Conservation (phyloP, 2,888 invertebrate genomes). For the Lithophane socia region DNA sequence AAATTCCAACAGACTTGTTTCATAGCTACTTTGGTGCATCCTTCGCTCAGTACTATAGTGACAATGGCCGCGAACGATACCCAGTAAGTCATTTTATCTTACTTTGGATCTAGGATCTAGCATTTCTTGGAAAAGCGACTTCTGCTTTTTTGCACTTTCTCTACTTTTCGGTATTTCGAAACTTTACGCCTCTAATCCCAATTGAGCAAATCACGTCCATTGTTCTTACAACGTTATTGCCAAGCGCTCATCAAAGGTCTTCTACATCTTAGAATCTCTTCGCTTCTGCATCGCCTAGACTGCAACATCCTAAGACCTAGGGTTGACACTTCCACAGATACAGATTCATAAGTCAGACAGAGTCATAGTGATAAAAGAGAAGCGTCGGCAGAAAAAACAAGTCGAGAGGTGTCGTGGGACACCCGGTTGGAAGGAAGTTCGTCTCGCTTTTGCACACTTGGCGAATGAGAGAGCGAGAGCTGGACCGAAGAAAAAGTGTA, state of each 20-base stretch:
- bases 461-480: too few relatives aligned
- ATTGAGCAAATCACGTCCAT: background rate
- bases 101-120: background rate
- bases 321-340: background rate
- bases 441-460: too few relatives aligned
- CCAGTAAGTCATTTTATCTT: constrained; percentile 59
- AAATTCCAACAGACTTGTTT: constrained; percentile 49
- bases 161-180: background rate
- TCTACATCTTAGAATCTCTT: background rate
- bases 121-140: background rate
- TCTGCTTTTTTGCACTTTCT: constrained; percentile 4
- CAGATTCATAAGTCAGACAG: background rate
- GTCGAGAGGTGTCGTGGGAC: too few relatives aligned
- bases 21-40: constrained; percentile 15
- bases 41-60: constrained; percentile 50
- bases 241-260: background rate
- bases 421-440: too few relatives aligned
- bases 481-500: too few relatives aligned
- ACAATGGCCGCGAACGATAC: constrained; percentile 65
- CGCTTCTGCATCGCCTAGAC: background rate
- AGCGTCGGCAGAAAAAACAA: background rate
- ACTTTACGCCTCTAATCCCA: background rate
- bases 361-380: background rate
- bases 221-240: background rate
- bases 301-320: background rate